These are phyloP conservation scores for Lepidonotus clava DNA, from an alignment of 2,888 invertebrate genomes.

Conservation along the genomic window DNA sequence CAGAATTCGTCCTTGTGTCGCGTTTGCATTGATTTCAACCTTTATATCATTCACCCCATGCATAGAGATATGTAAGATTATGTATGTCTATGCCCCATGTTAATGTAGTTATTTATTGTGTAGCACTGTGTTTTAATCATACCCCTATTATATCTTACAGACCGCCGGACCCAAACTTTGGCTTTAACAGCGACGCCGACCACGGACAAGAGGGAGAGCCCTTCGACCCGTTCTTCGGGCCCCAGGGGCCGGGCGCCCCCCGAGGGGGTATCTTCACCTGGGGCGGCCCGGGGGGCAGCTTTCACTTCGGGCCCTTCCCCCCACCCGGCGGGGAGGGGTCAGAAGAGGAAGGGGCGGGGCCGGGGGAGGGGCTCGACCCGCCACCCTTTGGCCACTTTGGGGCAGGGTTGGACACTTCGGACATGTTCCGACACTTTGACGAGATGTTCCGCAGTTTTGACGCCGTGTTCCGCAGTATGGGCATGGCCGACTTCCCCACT, in stretches of 20 bases:
- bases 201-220: background rate
- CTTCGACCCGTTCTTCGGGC: background rate
- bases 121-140: too few relatives aligned
- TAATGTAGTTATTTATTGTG: too few relatives aligned
- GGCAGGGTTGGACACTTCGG: background rate
- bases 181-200: conserved; percentile 6
- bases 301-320: background rate
- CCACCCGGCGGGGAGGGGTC: background rate
- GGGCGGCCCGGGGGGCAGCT: background rate
- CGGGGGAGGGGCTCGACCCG: background rate
- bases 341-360: background rate
- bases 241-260: background rate
- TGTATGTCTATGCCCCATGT: too few relatives aligned
- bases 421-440: conserved; percentile 45
- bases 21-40: too few relatives aligned
- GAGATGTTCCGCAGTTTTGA: conserved; percentile 44
- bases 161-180: background rate
- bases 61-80: too few relatives aligned
- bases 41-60: too few relatives aligned
- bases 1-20: too few relatives aligned
- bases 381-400: conserved; percentile 5
- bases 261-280: background rate
- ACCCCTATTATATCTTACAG: background rate
- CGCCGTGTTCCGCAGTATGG: conserved; percentile 30
- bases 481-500: conserved; percentile 41